Percentiles rank a stretch among this genome's conserved stretches.
Evolutionary conservation across 2,797 vertebrate genomes (phyloP).

Genomic region (Poecile montanus): DNA sequence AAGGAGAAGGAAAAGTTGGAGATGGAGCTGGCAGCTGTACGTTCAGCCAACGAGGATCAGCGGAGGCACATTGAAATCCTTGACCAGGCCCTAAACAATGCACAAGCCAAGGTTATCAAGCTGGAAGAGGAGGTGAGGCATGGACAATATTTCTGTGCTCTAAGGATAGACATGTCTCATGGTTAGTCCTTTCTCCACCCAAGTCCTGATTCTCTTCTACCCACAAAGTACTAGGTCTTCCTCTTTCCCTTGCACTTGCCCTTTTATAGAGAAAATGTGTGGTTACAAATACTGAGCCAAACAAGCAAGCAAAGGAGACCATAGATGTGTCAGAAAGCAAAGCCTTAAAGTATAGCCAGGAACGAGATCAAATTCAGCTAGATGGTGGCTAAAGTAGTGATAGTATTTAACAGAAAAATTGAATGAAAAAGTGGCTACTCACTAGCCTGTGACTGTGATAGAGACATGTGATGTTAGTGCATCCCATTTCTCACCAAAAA

Average conservation of each 20-base stretch:
- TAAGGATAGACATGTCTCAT: background rate
- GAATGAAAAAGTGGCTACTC: background rate
- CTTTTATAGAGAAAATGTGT: background rate
- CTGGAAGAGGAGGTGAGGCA: conserved; percentile 86
- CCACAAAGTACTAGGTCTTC: background rate
- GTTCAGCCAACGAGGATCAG: conserved; percentile 84
- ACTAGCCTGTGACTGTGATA: background rate
- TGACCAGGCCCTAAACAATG: conserved; percentile 86
- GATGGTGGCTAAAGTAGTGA: background rate
- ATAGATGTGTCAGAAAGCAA: background rate
- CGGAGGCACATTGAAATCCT: conserved; percentile 85
- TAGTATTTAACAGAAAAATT: background rate
- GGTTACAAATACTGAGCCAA: background rate
- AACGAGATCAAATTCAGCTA: background rate
- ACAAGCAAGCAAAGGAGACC: background rate
- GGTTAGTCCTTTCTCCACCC: background rate
- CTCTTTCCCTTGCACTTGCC: background rate
- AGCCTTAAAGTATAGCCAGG: background rate
- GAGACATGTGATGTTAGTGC: background rate
- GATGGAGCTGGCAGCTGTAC: conserved; percentile 79
- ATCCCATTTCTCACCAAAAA: background rate
- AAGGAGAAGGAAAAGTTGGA: conserved; percentile 86
- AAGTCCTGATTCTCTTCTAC: background rate
- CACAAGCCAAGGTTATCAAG: conserved; percentile 85
- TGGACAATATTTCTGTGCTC: background rate